Evolutionary conservation across 1,140 invertebrate genomes (phyloP), one percentile per base, ranked within the genome.

Genomic region (Hycleus phaleratus): DNA sequence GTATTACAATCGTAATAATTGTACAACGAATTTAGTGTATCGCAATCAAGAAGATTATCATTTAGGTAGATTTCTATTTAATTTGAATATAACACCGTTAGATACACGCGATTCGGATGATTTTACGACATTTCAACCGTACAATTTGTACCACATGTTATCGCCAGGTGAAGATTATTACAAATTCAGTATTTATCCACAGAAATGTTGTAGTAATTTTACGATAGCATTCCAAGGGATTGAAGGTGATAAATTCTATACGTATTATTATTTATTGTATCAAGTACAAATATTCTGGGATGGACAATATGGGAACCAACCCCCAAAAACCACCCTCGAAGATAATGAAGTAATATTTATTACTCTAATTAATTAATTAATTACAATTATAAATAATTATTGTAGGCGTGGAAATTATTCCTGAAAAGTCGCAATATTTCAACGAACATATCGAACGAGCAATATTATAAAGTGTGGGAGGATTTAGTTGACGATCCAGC

Each of bases 381-480:
- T 32, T 32, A 3, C 1, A 32, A 9, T 38, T 8, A 18, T 18
- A 18, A 39, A 4, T 9, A 4, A 3, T 46, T 47, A 4, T 54
- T 61, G 48, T 56, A 71, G 69, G 59, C 65, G n/a, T 71, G 70
- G 70, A 63, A 65, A 55, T 39, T 54, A 7, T 67, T 71, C 46
- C 55, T 71, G 38, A 61, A 49, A 48, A 50, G 58, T 25, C 59
- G 58, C 6, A 57, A 63, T 45, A 53, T 70, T 44, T 38, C 38
- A 9, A 50, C 60, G 4, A 58, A 70, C 57, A 58, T 70, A 32
- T 56, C 58, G 12, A 26, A 46, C 3, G 56, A 63, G 32, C 46
- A 66, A 38, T 71, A 71, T 61, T 71, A 71, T 39, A 60, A 69
- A 46, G 25, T 70, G 12, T 71, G 70, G 70, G 66, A 67, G 56